phyloP scores from a whole-genome alignment of 1,140 invertebrate genomes.

The Daktulosphaira vitifoliae region DNA sequence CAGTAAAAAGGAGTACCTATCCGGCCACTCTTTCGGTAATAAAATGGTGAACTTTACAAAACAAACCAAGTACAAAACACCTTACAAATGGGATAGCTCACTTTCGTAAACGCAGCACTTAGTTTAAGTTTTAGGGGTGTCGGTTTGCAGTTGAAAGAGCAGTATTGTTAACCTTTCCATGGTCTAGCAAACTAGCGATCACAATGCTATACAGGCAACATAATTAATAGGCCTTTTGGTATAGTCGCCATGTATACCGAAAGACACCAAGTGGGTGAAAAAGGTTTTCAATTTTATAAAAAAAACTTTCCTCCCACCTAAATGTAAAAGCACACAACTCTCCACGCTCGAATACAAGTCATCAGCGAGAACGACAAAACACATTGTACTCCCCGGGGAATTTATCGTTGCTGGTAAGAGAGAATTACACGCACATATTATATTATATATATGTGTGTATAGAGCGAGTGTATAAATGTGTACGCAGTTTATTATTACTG shows the following conservation, averaged over 20 bases:
- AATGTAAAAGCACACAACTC: too few relatives aligned
- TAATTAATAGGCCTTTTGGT: slow-evolving; percentile 14
- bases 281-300: slow-evolving; percentile 19
- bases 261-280: background rate
- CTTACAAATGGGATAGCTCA: background rate
- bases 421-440: too few relatives aligned
- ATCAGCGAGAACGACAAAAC: too few relatives aligned
- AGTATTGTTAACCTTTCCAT: background rate
- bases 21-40: too few relatives aligned
- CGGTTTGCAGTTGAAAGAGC: too few relatives aligned
- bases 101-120: background rate
- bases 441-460: too few relatives aligned
- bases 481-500: slow-evolving; percentile 19
- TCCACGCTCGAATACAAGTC: too few relatives aligned
- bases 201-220: background rate
- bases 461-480: background rate
- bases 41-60: slow-evolving; percentile 8
- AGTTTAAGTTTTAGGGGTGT: background rate
- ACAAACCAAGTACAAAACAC: slow-evolving; percentile 26
- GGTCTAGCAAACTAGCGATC: background rate
- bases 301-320: background rate
- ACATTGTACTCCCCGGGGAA: background rate
- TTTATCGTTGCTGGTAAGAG: background rate
- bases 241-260: background rate
- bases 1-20: too few relatives aligned